These are phyloP conservation scores for Pseudomyrmex concolor DNA, from an alignment of 1,140 invertebrate species.

Conservation along the genomic window DNA sequence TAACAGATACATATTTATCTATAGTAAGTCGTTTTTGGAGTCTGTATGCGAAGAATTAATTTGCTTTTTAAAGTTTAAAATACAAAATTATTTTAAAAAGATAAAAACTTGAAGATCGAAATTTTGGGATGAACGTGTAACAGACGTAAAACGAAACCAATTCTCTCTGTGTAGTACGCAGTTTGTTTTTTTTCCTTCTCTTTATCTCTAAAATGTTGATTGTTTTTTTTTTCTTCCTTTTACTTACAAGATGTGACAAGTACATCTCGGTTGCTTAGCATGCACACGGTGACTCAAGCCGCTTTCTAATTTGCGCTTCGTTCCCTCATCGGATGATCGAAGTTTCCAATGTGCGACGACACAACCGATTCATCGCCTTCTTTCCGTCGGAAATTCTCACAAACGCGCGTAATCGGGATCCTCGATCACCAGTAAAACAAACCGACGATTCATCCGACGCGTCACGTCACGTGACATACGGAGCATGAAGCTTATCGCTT, in stretches of 20 bases:
- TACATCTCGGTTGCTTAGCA: constrained; percentile 47
- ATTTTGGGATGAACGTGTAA: too few species aligned
- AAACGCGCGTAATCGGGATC: background rate
- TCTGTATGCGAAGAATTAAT: too few species aligned
- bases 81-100: too few species aligned
- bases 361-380: constrained; percentile 15
- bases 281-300: constrained; percentile 10
- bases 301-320: constrained; percentile 49
- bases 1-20: too few species aligned
- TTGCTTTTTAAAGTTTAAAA: too few species aligned
- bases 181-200: too few species aligned
- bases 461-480: background rate
- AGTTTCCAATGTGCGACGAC: background rate
- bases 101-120: too few species aligned
- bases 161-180: too few species aligned
- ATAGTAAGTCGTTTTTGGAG: too few species aligned
- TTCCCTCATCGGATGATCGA: background rate
- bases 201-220: background rate
- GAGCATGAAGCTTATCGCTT: background rate
- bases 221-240: background rate
- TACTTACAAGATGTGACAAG: constrained; percentile 64
- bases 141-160: too few species aligned
- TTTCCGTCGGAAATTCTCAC: constrained; percentile 2
- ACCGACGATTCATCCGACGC: background rate
- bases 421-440: background rate